These are phyloP conservation scores for Odontocerum albicorne DNA, from an alignment of 2,888 invertebrate genomes.

Conservation along the genomic window DNA sequence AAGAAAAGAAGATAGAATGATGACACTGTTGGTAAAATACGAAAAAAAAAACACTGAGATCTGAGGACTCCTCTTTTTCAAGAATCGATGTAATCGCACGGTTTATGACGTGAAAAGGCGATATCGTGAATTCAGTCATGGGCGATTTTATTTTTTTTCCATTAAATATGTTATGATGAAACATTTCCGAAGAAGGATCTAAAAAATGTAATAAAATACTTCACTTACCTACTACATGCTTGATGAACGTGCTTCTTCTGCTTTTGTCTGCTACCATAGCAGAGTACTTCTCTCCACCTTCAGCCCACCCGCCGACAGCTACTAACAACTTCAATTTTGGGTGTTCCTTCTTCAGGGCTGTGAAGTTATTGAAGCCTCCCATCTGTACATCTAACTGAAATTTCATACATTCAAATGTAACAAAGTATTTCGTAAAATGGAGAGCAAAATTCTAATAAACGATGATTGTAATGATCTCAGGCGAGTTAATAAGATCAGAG, in stretches of 20 bases:
- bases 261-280: constrained; percentile 73
- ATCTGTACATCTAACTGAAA: constrained; percentile 70
- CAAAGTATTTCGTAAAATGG: neutral
- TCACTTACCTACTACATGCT: constrained; percentile 70
- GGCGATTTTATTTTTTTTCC: no score
- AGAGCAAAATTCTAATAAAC: no score
- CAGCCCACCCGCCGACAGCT: constrained; percentile 90
- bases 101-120: neutral
- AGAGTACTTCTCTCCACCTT: constrained; percentile 87
- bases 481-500: no score
- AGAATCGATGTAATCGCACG: no score
- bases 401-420: neutral
- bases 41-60: no score
- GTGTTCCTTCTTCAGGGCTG: constrained; percentile 66
- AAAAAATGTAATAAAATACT: constrained; percentile 13
- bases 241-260: constrained; percentile 70
- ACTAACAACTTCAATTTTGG: constrained; percentile 76
- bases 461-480: no score
- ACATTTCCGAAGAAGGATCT: constrained; percentile 28
- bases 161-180: no score
- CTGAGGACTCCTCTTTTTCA: no score
- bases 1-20: neutral
- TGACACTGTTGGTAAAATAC: no score
- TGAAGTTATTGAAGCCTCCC: constrained; percentile 79
- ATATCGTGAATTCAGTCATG: no score